phyloP scores from a whole-genome alignment of 2,888 invertebrate genomes.

The Auanema freiburgensis region DNA sequence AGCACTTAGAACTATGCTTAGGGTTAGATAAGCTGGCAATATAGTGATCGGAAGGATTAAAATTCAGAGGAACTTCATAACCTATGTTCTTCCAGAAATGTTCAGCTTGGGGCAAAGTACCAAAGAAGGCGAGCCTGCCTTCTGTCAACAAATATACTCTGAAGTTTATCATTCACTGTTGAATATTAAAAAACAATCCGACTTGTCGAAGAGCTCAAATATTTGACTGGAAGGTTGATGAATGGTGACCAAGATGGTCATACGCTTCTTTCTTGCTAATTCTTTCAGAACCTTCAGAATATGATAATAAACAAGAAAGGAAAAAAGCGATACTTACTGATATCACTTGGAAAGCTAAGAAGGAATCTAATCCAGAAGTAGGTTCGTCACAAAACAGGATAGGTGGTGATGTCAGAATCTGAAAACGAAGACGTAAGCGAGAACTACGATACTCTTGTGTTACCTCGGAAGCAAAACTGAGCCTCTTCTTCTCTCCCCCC shows the following conservation, averaged over 20 bases:
- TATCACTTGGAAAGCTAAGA: conserved; percentile 56
- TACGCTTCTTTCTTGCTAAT: conserved; percentile 72
- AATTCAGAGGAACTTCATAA: conserved; percentile 60
- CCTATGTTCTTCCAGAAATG: conserved; percentile 48
- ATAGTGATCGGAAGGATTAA: conserved; percentile 66
- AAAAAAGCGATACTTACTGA: conserved; percentile 18
- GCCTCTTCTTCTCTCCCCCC: conserved; percentile 87
- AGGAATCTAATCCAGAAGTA: conserved; percentile 69
- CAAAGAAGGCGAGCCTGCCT: conserved; percentile 55
- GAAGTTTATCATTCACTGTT: conserved; percentile 9
- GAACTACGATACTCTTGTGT: conserved; percentile 6
- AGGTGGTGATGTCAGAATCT: conserved; percentile 69
- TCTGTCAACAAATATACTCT: conserved; percentile 57
- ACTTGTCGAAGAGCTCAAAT: conserved; percentile 83
- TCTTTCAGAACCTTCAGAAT: conserved; percentile 63
- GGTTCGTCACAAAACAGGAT: conserved; percentile 70
- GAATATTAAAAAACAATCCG: conserved; percentile 10
- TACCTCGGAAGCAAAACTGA: conserved; percentile 90
- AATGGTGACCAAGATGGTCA: conserved; percentile 87
- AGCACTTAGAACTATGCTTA: neutral
- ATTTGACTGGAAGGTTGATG: conserved; percentile 91
- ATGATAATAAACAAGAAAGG: no score
- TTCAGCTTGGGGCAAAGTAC: conserved; percentile 45
- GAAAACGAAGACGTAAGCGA: conserved; percentile 9
- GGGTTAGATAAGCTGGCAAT: conserved; percentile 52